Conservation (phyloP, 2,113 vertebrate genomes). For the Pseudorhombus dupliciocellatus region DNA sequence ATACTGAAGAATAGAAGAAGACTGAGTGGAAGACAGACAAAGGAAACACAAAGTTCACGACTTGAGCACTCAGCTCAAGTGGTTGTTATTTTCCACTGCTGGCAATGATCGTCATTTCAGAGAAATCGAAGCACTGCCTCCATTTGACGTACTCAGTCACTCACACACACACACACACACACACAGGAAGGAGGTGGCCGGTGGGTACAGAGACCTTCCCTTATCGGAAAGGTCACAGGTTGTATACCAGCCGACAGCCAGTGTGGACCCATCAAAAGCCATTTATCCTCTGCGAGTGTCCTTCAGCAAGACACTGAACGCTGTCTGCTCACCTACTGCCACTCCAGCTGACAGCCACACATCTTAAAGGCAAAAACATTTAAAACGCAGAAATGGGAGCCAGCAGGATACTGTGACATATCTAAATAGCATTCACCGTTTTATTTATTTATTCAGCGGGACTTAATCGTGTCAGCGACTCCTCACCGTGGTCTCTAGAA, state of each 20-base stretch:
- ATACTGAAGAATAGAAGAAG: no score
- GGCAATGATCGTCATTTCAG: background rate
- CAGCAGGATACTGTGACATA: background rate
- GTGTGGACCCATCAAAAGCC: constrained; percentile 47
- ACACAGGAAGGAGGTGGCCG: constrained; percentile 23
- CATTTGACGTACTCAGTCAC: background rate
- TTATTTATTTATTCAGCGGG: background rate
- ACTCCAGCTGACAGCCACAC: constrained; percentile 24
- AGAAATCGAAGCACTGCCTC: background rate
- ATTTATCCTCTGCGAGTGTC: constrained; percentile 49
- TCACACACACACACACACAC: constrained; percentile 3
- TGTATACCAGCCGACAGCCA: constrained; percentile 35
- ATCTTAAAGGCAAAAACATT: constrained; percentile 30
- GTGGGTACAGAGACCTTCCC: constrained; percentile 37
- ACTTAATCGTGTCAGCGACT: background rate
- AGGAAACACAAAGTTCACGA: constrained; percentile 26
- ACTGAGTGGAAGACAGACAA: no score
- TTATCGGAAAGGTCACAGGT: constrained; percentile 56
- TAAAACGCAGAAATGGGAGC: background rate
- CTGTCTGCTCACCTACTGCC: constrained; percentile 32
- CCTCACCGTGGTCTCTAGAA: background rate
- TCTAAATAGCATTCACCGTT: constrained; percentile 11
- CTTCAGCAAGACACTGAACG: constrained; percentile 27
- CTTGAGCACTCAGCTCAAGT: background rate
- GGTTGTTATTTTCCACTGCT: no score